Base-by-base conservation (phyloP, 1,140 invertebrate genomes). In the Spodoptera frugiperda region DNA sequence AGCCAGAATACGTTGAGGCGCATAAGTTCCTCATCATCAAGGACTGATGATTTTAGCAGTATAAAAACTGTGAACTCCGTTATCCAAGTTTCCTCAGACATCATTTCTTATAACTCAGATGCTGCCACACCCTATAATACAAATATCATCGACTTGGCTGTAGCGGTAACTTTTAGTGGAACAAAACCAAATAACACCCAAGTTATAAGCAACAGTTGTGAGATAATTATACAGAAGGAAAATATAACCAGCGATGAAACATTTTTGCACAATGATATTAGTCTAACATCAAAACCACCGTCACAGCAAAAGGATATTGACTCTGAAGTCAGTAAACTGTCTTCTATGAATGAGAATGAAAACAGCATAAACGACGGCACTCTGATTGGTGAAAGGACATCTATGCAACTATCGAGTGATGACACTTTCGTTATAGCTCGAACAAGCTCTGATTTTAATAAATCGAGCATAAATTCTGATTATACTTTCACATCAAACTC, bases 61-160 rank as follows among this genome's bases (percentile, higher is more conserved):
- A 11, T 77, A 17, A 74, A 65, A 21, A 76, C 48, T 54, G 68
- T 59, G 6, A 77, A 79, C 9, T 83, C 82, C 48, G 74, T 80
- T 17, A 81, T 85, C 33, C 19, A 80, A 70, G 21, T 80, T 61
- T 44, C 67, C 3, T 30, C 76, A 76, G 68, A 78, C 4, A 49
- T 48, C 30, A 49, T 33, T 0, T 63, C 81, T 49, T 87, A 79
- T 44, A 84, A 84, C 75, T 82, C 65, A 76, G 68, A 78, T 8
- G 30, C 30, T 8, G 30, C 30, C 30, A 49, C 19, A 0, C 73
- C 81, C 44, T 87, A 81, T 44, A 84, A 84, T 75, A 83, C 65
- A 19, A 80, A 87, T 48, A 30, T 84, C 6, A 81, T 91, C n/a
- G 89, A 82, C 68, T 78, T 89, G 25, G 79, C 85, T 15, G 78